phyloP scores from a whole-genome alignment of 1,140 invertebrate genomes.

The Cydia splendana region DNA sequence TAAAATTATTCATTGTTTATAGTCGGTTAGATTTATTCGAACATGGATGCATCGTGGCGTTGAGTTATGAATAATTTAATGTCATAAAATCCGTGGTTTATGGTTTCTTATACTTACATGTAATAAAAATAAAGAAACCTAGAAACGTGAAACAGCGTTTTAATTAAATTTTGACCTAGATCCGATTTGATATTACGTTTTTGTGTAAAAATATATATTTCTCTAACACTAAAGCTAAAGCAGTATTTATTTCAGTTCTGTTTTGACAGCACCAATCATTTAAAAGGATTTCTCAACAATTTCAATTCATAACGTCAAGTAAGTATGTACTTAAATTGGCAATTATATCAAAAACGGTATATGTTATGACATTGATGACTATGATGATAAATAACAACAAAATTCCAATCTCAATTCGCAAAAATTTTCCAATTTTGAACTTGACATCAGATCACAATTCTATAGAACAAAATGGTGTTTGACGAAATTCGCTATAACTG shows the following conservation, averaged over 20 bases:
- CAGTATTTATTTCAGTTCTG: not conserved
- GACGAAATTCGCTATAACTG: constrained; percentile 34
- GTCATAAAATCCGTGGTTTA: constrained; percentile 3
- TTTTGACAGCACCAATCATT: not conserved
- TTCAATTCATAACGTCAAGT: too few relatives aligned
- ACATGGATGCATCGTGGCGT: not conserved
- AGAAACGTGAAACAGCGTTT: not conserved
- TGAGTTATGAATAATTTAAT: constrained; percentile 21
- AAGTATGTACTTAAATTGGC: too few relatives aligned
- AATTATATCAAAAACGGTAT: too few relatives aligned
- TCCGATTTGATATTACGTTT: not conserved
- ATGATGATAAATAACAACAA: too few relatives aligned
- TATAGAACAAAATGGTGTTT: not conserved
- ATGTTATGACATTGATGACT: too few relatives aligned
- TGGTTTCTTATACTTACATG: not conserved
- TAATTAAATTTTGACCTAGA: not conserved
- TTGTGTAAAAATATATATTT: not conserved
- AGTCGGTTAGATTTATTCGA: constrained; percentile 4
- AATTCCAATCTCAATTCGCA: too few relatives aligned
- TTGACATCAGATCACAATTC: not conserved
- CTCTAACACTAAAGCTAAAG: not conserved
- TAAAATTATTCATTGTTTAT: constrained; percentile 28
- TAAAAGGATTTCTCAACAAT: too few relatives aligned
- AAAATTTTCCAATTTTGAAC: not conserved
- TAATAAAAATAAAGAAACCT: not conserved